These are phyloP conservation scores for Xanthorhoe spadicearia DNA, from an alignment of 2,888 invertebrate genomes.

Conservation along the genomic window DNA sequence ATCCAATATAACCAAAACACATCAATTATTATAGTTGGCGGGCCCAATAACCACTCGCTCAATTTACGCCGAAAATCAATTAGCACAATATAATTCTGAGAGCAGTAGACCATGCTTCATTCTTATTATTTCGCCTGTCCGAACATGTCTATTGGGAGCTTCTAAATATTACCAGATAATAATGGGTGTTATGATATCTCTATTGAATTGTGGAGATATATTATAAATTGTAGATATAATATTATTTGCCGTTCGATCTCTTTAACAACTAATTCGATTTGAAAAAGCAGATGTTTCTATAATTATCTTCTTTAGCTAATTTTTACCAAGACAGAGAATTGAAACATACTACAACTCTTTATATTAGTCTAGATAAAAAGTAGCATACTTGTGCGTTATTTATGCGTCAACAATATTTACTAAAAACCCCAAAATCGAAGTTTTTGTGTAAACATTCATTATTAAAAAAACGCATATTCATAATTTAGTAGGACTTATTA, in stretches of 20 bases:
- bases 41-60: constrained; percentile 32
- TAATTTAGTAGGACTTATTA: too few relatives aligned
- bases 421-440: too few relatives aligned
- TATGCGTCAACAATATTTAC: too few relatives aligned
- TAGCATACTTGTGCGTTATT: too few relatives aligned
- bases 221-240: not conserved
- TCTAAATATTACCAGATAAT: constrained; percentile 1
- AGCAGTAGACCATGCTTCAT: constrained; percentile 28
- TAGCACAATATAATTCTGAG: constrained; percentile 36
- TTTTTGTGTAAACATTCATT: too few relatives aligned
- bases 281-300: too few relatives aligned
- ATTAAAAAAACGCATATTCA: too few relatives aligned
- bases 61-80: constrained; percentile 43
- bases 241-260: not conserved
- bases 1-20: constrained; percentile 10
- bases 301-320: too few relatives aligned
- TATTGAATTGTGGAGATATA: not conserved
- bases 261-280: too few relatives aligned
- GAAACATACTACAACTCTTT: too few relatives aligned
- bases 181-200: not conserved
- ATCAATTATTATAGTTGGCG: constrained; percentile 27
- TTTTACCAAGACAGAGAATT: too few relatives aligned
- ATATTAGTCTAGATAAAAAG: too few relatives aligned
- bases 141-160: constrained; percentile 5
- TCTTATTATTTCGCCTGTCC: constrained; percentile 24